Conservation (phyloP, 2,888 invertebrate species). For the Biston stratarius region DNA sequence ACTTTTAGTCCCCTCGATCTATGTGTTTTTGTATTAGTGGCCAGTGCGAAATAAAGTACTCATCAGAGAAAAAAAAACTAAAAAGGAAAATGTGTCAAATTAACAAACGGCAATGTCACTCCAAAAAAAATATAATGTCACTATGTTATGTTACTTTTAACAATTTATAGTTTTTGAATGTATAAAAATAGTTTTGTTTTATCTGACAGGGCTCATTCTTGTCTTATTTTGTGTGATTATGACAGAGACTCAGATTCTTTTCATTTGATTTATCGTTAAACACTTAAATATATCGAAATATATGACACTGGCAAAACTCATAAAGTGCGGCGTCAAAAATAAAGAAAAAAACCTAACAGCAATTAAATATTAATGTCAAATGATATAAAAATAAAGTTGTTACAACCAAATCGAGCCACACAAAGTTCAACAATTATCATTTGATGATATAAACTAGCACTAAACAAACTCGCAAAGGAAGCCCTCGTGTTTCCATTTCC, state of each 20-base stretch:
- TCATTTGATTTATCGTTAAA: too few relatives aligned
- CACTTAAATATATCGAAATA: too few relatives aligned
- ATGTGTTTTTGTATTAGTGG: background rate
- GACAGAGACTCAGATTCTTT: too few relatives aligned
- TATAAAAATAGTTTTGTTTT: too few relatives aligned
- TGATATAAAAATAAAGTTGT: background rate
- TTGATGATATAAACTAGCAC: constrained; percentile 20
- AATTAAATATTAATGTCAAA: background rate
- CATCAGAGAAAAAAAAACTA: background rate
- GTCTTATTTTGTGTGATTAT: too few relatives aligned
- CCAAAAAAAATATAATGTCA: too few relatives aligned
- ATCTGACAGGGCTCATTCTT: too few relatives aligned
- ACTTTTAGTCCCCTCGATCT: background rate
- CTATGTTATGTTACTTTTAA: too few relatives aligned
- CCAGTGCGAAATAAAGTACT: background rate
- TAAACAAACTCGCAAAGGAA: constrained; percentile 20
- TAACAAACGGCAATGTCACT: too few relatives aligned
- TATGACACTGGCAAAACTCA: too few relatives aligned
- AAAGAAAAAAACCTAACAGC: background rate
- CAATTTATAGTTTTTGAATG: too few relatives aligned
- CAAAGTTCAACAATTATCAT: constrained; percentile 12
- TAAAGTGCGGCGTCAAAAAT: background rate
- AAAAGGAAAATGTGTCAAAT: background rate
- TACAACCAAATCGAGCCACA: background rate
- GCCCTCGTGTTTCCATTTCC: constrained; percentile 33